Conservation (phyloP, 2,113 vertebrate species). For the Desmodus rotundus region DNA sequence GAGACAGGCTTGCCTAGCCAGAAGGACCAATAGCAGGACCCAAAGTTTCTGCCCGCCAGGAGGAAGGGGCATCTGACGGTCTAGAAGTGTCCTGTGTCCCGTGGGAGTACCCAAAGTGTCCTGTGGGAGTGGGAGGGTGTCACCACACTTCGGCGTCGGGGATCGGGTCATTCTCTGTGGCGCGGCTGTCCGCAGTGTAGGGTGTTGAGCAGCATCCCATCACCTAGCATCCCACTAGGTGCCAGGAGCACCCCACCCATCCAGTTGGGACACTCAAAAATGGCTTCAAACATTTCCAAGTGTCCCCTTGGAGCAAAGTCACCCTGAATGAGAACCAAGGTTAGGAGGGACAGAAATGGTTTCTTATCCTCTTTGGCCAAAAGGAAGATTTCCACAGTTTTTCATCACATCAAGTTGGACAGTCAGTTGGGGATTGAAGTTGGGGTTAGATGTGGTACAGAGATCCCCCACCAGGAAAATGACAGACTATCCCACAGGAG, state of each 20-base stretch:
- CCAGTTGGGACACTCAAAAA: not conserved
- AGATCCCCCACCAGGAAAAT: not conserved
- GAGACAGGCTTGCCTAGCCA: not conserved
- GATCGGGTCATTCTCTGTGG: not conserved
- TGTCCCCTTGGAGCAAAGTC: not conserved
- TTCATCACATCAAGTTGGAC: not conserved
- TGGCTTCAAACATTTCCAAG: not conserved
- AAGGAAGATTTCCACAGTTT: not conserved
- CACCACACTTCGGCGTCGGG: fast-evolving
- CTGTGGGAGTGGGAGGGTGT: not conserved
- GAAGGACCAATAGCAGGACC: not conserved
- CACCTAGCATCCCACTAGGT: not conserved
- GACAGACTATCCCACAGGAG: not conserved
- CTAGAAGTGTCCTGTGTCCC: no score
- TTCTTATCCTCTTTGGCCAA: not conserved
- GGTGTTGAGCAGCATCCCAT: not conserved
- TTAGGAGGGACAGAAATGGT: not conserved
- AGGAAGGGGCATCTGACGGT: not conserved
- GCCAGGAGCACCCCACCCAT: not conserved
- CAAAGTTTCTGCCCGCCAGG: fast-evolving
- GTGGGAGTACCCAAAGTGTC: not conserved
- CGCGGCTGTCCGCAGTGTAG: not conserved
- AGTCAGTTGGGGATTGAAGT: not conserved
- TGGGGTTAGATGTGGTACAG: not conserved
- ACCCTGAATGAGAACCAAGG: not conserved